A percentile compares a stretch with the other conserved stretches of the same genome.
Conservation (phyloP, 2,888 invertebrate species). For the Julus scandinavius region DNA sequence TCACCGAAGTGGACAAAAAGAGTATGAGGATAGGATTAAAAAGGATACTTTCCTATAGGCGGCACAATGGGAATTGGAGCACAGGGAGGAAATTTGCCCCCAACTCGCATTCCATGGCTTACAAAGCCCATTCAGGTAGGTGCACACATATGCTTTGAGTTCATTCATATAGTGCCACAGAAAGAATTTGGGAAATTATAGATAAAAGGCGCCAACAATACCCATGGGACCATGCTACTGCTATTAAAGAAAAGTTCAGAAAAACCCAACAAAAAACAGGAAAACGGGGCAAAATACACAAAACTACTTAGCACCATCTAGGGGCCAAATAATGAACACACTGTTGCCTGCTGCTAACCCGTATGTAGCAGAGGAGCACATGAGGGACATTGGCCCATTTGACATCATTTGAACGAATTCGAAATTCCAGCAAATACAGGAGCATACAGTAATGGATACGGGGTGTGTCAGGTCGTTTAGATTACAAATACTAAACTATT, state of each 20-base stretch:
- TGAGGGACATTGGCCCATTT: too few species aligned
- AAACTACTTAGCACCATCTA: background rate
- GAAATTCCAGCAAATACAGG: too few species aligned
- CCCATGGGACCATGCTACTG: background rate
- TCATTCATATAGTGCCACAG: background rate
- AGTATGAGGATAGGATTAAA: background rate
- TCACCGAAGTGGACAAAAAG: background rate
- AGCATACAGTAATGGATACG: too few species aligned
- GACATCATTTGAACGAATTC: too few species aligned
- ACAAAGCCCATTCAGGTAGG: background rate
- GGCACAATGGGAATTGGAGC: conserved; percentile 13
- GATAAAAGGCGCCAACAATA: background rate
- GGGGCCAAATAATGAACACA: background rate
- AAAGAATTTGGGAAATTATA: background rate
- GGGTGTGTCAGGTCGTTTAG: too few species aligned
- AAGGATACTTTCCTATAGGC: background rate
- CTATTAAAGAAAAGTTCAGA: background rate
- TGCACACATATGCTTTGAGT: background rate
- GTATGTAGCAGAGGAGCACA: too few species aligned
- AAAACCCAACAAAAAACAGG: background rate
- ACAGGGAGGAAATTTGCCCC: background rate
- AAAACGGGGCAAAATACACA: background rate
- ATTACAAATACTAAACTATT: too few species aligned
- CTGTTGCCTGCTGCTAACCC: too few species aligned
- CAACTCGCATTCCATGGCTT: background rate